Conservation (phyloP, 2,113 vertebrate species). For the Oceanites oceanicus region DNA sequence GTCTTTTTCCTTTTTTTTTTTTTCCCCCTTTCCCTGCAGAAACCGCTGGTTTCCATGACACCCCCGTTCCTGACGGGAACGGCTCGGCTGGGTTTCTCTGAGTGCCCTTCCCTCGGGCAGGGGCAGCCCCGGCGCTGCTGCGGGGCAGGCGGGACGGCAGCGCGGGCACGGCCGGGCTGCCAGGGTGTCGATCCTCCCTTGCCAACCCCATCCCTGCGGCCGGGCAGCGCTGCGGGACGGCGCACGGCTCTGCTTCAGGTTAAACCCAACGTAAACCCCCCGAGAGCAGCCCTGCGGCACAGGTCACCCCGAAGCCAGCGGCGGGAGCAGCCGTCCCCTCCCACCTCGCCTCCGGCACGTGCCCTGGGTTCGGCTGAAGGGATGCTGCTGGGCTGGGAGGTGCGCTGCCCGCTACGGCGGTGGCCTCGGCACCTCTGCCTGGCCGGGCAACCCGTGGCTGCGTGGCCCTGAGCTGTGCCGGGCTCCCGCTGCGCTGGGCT, state of each 20-base stretch:
- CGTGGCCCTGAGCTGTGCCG: neutral
- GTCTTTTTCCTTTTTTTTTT: neutral
- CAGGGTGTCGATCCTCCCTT: fast-evolving
- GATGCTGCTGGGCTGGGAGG: neutral
- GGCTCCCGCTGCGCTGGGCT: neutral
- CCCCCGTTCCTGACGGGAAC: neutral
- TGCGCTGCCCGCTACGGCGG: fast-evolving
- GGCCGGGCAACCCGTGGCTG: fast-evolving
- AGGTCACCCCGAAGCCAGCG: neutral
- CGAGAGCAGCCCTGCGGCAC: neutral
- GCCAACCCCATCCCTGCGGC: neutral
- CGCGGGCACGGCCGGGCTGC: neutral
- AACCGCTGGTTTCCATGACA: neutral
- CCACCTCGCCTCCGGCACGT: fast-evolving
- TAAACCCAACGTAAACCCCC: no score
- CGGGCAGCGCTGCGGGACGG: neutral
- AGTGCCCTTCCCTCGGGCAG: no score
- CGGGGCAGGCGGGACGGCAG: neutral
- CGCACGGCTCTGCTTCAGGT: neutral
- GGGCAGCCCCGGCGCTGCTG: neutral
- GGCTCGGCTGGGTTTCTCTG: neutral
- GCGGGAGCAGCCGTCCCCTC: neutral
- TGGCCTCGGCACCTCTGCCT: fast-evolving
- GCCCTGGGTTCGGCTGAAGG: neutral
- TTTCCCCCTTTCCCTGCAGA: neutral